Evolutionary conservation across 2,888 invertebrate genomes (phyloP).

Genomic region (Tetheella fluctuosa): DNA sequence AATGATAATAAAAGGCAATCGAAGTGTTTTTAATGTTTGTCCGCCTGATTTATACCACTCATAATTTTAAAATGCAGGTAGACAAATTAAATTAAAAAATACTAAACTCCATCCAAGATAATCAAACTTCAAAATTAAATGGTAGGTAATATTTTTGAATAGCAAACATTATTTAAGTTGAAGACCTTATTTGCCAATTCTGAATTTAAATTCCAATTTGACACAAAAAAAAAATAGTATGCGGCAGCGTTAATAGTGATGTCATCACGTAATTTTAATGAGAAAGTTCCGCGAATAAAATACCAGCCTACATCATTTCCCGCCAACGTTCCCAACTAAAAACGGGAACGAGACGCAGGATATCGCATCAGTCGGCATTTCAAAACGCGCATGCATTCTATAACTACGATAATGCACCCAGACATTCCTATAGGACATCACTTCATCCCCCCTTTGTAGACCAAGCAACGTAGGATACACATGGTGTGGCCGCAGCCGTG

Average conservation of each 20-base stretch:
- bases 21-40: no score
- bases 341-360: slow-evolving; percentile 52
- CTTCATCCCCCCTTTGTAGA: slow-evolving; percentile 49
- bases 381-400: slow-evolving; percentile 52
- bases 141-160: no score
- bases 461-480: slow-evolving; percentile 33
- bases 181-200: neutral
- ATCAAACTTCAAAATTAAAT: no score
- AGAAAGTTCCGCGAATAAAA: slow-evolving; percentile 8
- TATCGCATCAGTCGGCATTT: slow-evolving; percentile 62
- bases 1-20: no score
- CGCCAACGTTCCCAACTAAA: slow-evolving; percentile 43
- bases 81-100: no score
- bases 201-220: neutral
- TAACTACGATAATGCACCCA: slow-evolving; percentile 71
- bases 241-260: neutral
- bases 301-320: slow-evolving; percentile 44
- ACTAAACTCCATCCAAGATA: no score
- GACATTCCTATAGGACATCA: slow-evolving; percentile 72
- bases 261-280: slow-evolving; percentile 5
- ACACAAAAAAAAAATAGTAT: neutral
- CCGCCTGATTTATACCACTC: no score
- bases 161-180: no score
- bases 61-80: no score
- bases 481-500: slow-evolving; percentile 26